Evolutionary conservation across 2,888 invertebrate species (phyloP).

Genomic region (Tenthredo notha): DNA sequence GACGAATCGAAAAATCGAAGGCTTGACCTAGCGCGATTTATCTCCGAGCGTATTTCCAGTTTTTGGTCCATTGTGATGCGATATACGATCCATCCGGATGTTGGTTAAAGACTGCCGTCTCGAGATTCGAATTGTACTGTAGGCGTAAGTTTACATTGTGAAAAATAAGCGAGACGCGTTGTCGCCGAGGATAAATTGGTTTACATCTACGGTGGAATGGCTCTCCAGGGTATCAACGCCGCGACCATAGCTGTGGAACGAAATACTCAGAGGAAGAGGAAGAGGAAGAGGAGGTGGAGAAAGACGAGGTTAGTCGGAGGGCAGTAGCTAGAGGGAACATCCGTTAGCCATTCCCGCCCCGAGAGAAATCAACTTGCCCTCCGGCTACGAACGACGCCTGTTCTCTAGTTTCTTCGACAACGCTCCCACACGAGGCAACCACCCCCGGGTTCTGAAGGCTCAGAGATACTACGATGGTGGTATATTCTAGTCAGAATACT

Average conservation of each 20-base stretch:
- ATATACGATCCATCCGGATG: background rate
- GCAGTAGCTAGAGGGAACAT: slow-evolving; percentile 56
- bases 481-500: slow-evolving; percentile 34
- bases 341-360: slow-evolving; percentile 63
- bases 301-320: slow-evolving; percentile 47
- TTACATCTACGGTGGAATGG: slow-evolving; percentile 61
- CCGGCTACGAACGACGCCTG: slow-evolving; percentile 61
- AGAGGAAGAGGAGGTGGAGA: slow-evolving; percentile 42
- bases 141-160: slow-evolving; percentile 29
- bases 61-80: background rate
- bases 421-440: slow-evolving; percentile 25
- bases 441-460: slow-evolving; percentile 33
- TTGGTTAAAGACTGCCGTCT: background rate
- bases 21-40: background rate
- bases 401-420: slow-evolving; percentile 64
- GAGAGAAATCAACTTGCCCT: slow-evolving; percentile 69
- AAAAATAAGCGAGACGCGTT: slow-evolving; percentile 43
- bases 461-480: slow-evolving; percentile 24
- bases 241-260: slow-evolving; percentile 53
- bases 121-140: slow-evolving; percentile 21
- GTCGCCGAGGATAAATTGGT: slow-evolving; percentile 62
- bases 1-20: background rate
- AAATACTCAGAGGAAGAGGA: slow-evolving; percentile 54
- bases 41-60: background rate
- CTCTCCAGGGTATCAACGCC: slow-evolving; percentile 61